Conservation (phyloP, 2,888 invertebrate genomes). For the Drosophila cyrtoloma region DNA sequence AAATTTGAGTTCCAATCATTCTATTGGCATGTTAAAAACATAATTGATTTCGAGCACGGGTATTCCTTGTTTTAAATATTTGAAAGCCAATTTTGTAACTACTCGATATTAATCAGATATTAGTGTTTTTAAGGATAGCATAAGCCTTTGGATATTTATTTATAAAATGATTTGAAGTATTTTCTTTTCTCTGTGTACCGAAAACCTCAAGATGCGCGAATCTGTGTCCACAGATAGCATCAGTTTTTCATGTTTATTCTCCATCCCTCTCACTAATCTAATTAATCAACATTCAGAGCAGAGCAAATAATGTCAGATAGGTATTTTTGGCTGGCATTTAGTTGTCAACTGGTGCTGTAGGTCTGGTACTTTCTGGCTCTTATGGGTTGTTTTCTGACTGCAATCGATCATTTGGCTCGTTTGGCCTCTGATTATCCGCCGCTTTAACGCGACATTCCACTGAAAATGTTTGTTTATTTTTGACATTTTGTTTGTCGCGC, state of each 20-base stretch:
- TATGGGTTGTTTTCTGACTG: constrained; percentile 28
- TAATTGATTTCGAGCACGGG: neutral
- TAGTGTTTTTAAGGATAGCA: neutral
- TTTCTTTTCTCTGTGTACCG: constrained; percentile 1
- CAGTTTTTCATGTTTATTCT: neutral
- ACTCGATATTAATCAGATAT: neutral
- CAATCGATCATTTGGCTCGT: constrained; percentile 67
- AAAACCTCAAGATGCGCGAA: constrained; percentile 64
- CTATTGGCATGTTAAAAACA: neutral
- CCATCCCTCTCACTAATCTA: constrained; percentile 54
- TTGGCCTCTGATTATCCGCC: constrained; percentile 68
- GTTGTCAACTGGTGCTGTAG: constrained; percentile 40
- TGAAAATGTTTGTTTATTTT: constrained; percentile 22
- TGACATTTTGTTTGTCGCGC: constrained; percentile 59
- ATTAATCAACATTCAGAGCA: constrained; percentile 73
- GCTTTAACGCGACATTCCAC: constrained; percentile 72
- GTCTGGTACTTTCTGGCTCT: constrained; percentile 25
- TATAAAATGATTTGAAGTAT: neutral
- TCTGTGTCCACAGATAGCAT: constrained; percentile 36
- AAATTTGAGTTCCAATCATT: neutral
- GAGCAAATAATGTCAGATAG: constrained; percentile 65
- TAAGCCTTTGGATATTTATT: neutral
- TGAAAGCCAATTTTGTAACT: neutral
- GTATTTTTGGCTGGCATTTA: constrained; percentile 31
- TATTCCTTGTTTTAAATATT: neutral